A percentile compares a stretch with the other conserved stretches of the same genome.
phyloP scores from a whole-genome alignment of 1,140 invertebrate species.

The Temnothorax nylanderi region DNA sequence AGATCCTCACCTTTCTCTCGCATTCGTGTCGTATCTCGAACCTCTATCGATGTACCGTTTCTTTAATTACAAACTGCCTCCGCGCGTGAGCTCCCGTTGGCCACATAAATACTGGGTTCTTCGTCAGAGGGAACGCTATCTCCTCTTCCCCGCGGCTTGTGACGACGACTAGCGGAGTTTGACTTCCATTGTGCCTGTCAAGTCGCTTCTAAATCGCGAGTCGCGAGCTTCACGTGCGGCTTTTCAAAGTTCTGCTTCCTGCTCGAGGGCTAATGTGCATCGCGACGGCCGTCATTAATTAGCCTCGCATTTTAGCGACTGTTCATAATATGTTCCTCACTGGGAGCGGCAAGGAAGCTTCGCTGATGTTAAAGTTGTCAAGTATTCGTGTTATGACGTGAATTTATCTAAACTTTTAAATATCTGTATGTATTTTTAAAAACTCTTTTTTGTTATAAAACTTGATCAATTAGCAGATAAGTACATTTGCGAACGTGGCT shows the following conservation, averaged over 20 bases:
- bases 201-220: slow-evolving; percentile 50
- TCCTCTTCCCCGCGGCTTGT: not conserved
- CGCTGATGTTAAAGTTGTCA: not conserved
- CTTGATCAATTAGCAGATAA: not conserved
- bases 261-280: slow-evolving; percentile 34
- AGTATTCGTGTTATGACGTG: not conserved
- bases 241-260: slow-evolving; percentile 29
- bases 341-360: not conserved
- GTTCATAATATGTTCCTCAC: slow-evolving; percentile 1
- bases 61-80: slow-evolving; percentile 76
- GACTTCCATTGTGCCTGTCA: slow-evolving; percentile 24
- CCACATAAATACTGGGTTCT: not conserved
- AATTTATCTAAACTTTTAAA: not conserved
- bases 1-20: slow-evolving; percentile 5
- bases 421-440: not conserved
- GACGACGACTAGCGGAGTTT: not conserved
- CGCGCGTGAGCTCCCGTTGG: slow-evolving; percentile 17
- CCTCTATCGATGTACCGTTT: slow-evolving; percentile 74
- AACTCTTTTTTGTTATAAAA: not conserved
- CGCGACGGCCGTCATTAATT: slow-evolving; percentile 30
- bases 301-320: slow-evolving; percentile 8
- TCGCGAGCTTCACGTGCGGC: not conserved
- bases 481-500: not conserved
- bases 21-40: slow-evolving; percentile 51
- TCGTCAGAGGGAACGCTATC: not conserved